These are phyloP conservation scores for Argentina silus DNA, from an alignment of 2,797 vertebrate species.

Conservation along the genomic window DNA sequence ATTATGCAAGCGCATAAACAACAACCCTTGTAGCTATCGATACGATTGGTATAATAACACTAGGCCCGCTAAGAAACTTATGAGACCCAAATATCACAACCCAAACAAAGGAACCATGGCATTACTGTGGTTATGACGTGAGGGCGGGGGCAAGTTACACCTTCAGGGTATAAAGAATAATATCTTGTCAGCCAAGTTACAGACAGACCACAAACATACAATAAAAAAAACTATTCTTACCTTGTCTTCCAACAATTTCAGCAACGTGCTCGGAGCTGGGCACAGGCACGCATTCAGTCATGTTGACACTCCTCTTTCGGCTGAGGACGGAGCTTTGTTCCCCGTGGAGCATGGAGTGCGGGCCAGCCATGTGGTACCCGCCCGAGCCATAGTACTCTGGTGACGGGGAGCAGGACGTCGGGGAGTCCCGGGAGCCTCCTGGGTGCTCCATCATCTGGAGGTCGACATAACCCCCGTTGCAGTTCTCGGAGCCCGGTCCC, in stretches of 20 bases:
- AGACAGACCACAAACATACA: neutral
- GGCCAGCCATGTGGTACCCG: constrained; percentile 82
- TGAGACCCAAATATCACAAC: constrained; percentile 45
- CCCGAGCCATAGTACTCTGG: constrained; percentile 86
- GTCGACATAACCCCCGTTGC: constrained; percentile 77
- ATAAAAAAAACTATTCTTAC: constrained; percentile 58
- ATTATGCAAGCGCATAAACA: constrained; percentile 17
- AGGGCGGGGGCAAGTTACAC: neutral
- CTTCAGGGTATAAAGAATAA: neutral
- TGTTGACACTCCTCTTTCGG: constrained; percentile 86
- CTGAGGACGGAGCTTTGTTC: constrained; percentile 83
- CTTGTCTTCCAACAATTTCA: constrained; percentile 88
- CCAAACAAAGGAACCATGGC: constrained; percentile 72
- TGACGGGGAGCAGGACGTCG: constrained; percentile 78
- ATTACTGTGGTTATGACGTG: neutral
- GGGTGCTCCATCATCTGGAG: constrained; percentile 81
- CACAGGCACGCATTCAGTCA: constrained; percentile 88
- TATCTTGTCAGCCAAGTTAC: neutral
- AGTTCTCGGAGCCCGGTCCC: constrained; percentile 69
- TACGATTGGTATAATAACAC: neutral
- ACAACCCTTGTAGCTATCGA: neutral
- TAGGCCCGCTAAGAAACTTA: constrained; percentile 54
- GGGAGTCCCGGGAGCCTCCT: constrained; percentile 78
- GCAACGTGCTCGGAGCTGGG: constrained; percentile 90
- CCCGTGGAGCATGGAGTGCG: constrained; percentile 83